Evolutionary conservation across 2,888 invertebrate species (phyloP).

Genomic region (Drosophila leonis): DNA sequence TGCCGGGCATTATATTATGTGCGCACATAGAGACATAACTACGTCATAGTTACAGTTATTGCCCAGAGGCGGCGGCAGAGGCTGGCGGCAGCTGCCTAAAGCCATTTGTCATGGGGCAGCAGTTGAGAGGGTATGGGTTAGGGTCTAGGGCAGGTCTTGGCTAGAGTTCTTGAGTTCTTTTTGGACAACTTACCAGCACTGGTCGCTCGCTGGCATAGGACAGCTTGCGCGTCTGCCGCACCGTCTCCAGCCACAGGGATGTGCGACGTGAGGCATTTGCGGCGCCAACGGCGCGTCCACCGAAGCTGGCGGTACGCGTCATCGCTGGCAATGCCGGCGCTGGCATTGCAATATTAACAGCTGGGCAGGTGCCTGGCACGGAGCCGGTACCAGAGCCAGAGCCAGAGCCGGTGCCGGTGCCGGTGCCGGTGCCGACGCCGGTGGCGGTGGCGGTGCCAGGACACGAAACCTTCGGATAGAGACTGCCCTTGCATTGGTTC

Average conservation of each 20-base stretch:
- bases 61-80: constrained; percentile 3
- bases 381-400: neutral
- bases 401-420: neutral
- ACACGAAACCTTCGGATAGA: constrained; percentile 53
- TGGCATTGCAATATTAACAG: constrained; percentile 45
- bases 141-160: neutral
- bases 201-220: constrained; percentile 68
- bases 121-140: neutral
- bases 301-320: constrained; percentile 71
- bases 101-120: constrained; percentile 43
- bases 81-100: neutral
- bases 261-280: constrained; percentile 64
- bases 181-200: constrained; percentile 59
- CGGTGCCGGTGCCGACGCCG: constrained; percentile 11
- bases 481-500: constrained; percentile 61
- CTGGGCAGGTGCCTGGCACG: constrained; percentile 33
- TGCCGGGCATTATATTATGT: constrained; percentile 3
- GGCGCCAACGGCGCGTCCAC: constrained; percentile 39
- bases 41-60: constrained; percentile 38
- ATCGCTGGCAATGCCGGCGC: constrained; percentile 38
- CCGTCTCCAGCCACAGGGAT: constrained; percentile 75
- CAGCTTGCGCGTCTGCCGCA: constrained; percentile 72
- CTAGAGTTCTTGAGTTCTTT: neutral
- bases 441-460: constrained; percentile 27
- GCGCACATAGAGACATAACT: constrained; percentile 1